These are phyloP conservation scores for Ovis canadensis DNA, from an alignment of 2,113 vertebrate genomes.

Conservation along the genomic window DNA sequence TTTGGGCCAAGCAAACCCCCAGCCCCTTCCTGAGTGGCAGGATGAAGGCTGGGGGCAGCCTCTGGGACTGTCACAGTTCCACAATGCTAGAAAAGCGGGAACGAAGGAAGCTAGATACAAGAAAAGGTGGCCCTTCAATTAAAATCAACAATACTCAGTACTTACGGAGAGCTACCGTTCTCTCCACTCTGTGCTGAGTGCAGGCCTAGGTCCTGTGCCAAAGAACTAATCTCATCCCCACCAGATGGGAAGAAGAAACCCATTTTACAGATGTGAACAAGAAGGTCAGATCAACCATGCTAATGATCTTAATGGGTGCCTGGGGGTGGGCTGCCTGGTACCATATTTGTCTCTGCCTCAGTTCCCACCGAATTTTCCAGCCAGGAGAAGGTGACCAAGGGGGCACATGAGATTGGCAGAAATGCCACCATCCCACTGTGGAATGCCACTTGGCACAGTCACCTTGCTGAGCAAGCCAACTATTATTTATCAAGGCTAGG, in stretches of 20 bases:
- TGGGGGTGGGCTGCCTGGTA: not conserved
- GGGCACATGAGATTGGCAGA: not conserved
- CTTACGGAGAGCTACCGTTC: not conserved
- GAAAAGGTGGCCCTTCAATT: no score
- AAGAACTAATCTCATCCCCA: not conserved
- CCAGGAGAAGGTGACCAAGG: not conserved
- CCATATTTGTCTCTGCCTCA: not conserved
- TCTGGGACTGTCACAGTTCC: not conserved
- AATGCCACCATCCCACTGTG: fast-evolving
- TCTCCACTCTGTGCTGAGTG: not conserved
- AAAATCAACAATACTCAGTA: not conserved
- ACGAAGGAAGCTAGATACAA: not conserved
- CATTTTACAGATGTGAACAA: not conserved
- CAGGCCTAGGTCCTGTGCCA: not conserved
- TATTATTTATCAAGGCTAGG: not conserved
- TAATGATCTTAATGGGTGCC: not conserved
- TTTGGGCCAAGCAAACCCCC: not conserved
- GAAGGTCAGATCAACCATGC: not conserved
- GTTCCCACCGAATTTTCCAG: not conserved
- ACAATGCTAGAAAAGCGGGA: not conserved
- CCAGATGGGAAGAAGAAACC: not conserved
- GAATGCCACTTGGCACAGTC: not conserved
- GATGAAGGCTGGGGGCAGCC: not conserved
- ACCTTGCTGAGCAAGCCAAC: not conserved
- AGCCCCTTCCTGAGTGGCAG: not conserved